Evolutionary conservation across 2,888 invertebrate species (phyloP).

Genomic region (Agrochola lychnidis): DNA sequence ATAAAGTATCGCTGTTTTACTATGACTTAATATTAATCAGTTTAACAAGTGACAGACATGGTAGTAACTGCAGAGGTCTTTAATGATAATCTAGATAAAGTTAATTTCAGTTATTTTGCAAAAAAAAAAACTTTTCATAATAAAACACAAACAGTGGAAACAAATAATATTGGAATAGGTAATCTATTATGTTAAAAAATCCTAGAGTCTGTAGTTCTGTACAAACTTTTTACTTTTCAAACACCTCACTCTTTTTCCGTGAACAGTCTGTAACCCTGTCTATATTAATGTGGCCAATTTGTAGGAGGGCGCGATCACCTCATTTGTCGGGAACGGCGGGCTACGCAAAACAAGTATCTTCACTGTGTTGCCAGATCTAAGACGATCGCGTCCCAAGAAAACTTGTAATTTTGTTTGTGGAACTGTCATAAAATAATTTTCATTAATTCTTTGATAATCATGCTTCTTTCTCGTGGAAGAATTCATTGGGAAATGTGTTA

Average conservation of each 20-base stretch:
- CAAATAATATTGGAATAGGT: too few relatives aligned
- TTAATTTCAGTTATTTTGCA: too few relatives aligned
- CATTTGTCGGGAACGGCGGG: constrained; percentile 78
- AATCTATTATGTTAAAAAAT: too few relatives aligned
- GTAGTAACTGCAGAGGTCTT: too few relatives aligned
- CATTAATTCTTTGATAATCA: not conserved
- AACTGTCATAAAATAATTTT: constrained; percentile 38
- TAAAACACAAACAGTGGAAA: too few relatives aligned
- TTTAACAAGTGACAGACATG: too few relatives aligned
- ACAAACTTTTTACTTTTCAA: too few relatives aligned
- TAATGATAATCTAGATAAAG: too few relatives aligned
- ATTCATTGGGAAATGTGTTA: not conserved
- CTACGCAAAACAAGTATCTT: constrained; percentile 66
- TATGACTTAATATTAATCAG: too few relatives aligned
- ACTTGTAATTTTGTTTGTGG: constrained; percentile 25
- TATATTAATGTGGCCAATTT: constrained; percentile 89
- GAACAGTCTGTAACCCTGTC: constrained; percentile 69
- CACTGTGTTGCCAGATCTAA: constrained; percentile 56
- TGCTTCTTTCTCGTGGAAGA: not conserved
- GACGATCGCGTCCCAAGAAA: constrained; percentile 49
- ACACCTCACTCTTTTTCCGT: constrained; percentile 61
- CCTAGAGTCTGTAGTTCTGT: too few relatives aligned
- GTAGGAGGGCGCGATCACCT: constrained; percentile 87
- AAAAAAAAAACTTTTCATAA: too few relatives aligned
- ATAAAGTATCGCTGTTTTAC: too few relatives aligned